These are phyloP conservation scores for Ceyx melanurus DNA, from an alignment of 2,113 vertebrate species.

Conservation along the genomic window DNA sequence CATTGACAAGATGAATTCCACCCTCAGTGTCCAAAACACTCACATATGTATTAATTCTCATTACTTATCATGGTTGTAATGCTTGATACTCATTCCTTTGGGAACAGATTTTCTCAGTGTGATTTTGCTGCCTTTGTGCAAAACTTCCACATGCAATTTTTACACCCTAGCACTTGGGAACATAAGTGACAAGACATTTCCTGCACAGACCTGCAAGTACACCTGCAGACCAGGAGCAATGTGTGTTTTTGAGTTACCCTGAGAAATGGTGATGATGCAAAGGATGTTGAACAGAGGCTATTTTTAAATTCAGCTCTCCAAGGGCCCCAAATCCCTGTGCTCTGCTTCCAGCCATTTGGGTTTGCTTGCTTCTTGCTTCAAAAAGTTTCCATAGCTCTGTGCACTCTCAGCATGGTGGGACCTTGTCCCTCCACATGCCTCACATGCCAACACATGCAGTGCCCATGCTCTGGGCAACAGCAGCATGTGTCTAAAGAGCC, in stretches of 20 bases:
- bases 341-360: neutral
- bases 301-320: neutral
- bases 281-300: neutral
- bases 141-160: neutral
- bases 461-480: constrained; percentile 14
- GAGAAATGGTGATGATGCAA: neutral
- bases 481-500: neutral
- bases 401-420: neutral
- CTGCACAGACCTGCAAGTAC: neutral
- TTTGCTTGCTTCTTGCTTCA: neutral
- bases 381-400: neutral
- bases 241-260: neutral
- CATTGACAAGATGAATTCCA: constrained; percentile 36
- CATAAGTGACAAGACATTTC: neutral
- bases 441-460: neutral
- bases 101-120: neutral
- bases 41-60: constrained; percentile 4
- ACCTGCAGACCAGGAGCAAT: neutral
- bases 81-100: constrained; percentile 23
- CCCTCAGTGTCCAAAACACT: neutral
- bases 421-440: constrained; percentile 6
- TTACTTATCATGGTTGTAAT: neutral
- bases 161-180: neutral
- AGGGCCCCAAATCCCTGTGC: neutral
- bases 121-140: constrained; percentile 33